These are phyloP conservation scores for Halcyon badia DNA, from an alignment of 2,797 vertebrate species.

Conservation along the genomic window DNA sequence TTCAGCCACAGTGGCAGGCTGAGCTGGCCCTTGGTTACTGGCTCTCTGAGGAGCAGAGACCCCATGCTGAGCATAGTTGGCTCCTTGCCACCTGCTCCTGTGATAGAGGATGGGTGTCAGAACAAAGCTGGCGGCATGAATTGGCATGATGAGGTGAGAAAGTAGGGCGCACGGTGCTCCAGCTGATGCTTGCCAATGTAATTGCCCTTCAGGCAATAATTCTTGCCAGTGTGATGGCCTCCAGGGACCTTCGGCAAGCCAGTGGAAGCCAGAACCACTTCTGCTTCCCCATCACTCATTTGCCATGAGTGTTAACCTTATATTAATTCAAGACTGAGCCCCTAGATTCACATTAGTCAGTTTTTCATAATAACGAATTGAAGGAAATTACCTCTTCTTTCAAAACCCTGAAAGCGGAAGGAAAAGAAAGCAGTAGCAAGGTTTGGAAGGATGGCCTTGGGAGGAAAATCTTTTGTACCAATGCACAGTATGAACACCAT, in stretches of 20 bases:
- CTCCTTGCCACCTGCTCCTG: slow-evolving; percentile 52
- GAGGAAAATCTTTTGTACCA: neutral
- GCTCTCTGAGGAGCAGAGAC: neutral
- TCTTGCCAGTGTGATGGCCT: slow-evolving; percentile 38
- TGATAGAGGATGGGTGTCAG: slow-evolving; percentile 64
- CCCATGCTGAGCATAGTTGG: neutral
- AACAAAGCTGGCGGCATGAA: slow-evolving; percentile 72
- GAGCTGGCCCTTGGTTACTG: neutral
- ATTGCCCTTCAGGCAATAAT: slow-evolving; percentile 70
- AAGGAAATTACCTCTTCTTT: slow-evolving; percentile 18
- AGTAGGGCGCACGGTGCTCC: slow-evolving; percentile 44
- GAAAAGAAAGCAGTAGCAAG: neutral
- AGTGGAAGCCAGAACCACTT: slow-evolving; percentile 18
- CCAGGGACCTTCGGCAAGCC: slow-evolving; percentile 40
- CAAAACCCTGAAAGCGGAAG: neutral
- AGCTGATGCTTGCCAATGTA: slow-evolving; percentile 73
- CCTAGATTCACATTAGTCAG: neutral
- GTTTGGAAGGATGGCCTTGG: neutral
- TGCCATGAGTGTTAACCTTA: slow-evolving; percentile 7
- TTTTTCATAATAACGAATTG: slow-evolving; percentile 24
- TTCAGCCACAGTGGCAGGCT: neutral
- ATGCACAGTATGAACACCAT: neutral
- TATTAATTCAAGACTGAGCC: slow-evolving; percentile 39
- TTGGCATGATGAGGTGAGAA: slow-evolving; percentile 69
- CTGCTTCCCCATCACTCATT: slow-evolving; percentile 59